These are phyloP conservation scores for Macrophya alboannulata DNA, from an alignment of 2,888 invertebrate genomes.

Conservation along the genomic window DNA sequence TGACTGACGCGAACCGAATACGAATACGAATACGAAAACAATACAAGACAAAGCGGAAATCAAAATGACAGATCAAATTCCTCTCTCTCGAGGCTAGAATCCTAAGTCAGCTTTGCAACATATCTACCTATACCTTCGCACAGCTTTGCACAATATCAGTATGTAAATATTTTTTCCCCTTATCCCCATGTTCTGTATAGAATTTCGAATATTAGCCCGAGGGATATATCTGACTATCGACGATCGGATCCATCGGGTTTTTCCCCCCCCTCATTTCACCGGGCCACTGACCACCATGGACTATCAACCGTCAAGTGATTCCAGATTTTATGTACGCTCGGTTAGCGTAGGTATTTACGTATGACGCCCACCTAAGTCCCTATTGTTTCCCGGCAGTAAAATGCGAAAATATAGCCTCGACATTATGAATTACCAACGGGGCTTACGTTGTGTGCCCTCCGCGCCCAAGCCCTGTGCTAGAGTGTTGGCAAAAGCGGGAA, in stretches of 20 bases:
- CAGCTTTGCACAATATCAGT: neutral
- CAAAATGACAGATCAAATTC: constrained; percentile 39
- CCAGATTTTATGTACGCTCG: neutral
- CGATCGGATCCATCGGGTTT: neutral
- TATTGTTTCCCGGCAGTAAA: constrained; percentile 47
- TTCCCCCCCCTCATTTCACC: neutral
- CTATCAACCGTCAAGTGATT: constrained; percentile 38
- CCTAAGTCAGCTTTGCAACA: constrained; percentile 32
- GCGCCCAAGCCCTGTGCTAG: neutral
- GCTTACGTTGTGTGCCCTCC: constrained; percentile 39
- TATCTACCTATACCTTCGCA: neutral
- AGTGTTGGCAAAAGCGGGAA: constrained; percentile 46
- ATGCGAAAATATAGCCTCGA: constrained; percentile 46
- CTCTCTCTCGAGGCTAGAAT: constrained; percentile 26
- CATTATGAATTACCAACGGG: constrained; percentile 52
- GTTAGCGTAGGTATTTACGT: neutral
- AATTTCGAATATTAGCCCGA: neutral
- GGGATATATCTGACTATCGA: neutral
- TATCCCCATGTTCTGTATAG: neutral
- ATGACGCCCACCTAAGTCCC: constrained; percentile 40
- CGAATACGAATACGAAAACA: neutral
- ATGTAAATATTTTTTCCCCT: constrained; percentile 35
- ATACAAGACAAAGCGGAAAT: neutral
- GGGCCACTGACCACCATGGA: neutral
- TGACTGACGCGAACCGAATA: constrained; percentile 22